Evolutionary conservation across 2,797 vertebrate genomes (phyloP), one percentile per base, ranked within the genome.

Genomic region (Gobionotothen gibberifrons): DNA sequence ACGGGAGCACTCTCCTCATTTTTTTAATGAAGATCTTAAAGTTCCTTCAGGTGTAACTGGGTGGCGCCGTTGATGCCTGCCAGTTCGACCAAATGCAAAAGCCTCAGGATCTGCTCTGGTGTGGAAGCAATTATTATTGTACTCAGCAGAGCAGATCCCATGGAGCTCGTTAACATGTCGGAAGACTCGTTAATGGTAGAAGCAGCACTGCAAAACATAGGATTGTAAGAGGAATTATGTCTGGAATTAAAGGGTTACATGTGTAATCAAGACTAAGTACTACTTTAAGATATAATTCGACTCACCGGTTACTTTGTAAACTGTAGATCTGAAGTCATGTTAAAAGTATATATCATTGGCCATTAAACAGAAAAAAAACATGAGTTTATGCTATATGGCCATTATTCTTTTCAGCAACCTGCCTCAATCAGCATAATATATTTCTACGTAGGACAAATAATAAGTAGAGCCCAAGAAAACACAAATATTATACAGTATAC

Each of bases 1-100:
- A 81, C 83, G 65, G 74, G 52, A 79, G 75, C 65, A 77, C 43
- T 76, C 72, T 82, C 73, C 82, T 89, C 80, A 89, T 91, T 93
- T 91, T 91, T 93, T 91, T 87, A 91, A 91, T 92, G 83, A 85
- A 89, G 88, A 90, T 87, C 84, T 92, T 79, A 19, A 87, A 36
- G 87, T 78, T 85, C 87, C 76, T 85, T 84, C 81, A 83, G 83
- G 87, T 82, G 79, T 21, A 51, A 16, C 60, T 85, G 71, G 76
- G 85, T 62, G 76, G 76, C 26, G n/a, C 53, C 8, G 0, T 55
- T n/a, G 39, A 69, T 73, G 84, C 61, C 82, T 83, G 85, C 72
- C 60, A 72, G 60, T 65, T 65, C 0, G 21, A 80, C 65, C 29
- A 57, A 79, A 76, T 48, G 79, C 49, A 78, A 36, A 83, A 72